Conservation (phyloP, 2,113 vertebrate species). For the Vicugna pacos region DNA sequence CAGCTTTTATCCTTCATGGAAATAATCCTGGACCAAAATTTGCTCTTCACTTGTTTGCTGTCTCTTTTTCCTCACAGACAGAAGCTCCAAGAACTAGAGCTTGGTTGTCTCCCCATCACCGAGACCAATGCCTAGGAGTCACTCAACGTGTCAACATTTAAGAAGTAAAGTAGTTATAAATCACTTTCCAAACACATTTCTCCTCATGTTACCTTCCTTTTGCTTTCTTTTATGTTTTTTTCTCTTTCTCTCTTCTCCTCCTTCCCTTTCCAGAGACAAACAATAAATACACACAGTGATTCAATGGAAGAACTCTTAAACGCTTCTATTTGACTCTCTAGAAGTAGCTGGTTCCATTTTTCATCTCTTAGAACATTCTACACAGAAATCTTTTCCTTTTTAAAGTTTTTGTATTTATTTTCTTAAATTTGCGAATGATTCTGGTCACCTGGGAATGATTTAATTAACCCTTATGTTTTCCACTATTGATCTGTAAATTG, state of each 20-base stretch:
- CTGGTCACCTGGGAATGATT: not conserved
- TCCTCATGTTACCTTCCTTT: not conserved
- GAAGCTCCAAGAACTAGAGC: not conserved
- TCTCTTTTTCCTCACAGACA: not conserved
- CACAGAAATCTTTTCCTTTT: not conserved
- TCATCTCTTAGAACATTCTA: not conserved
- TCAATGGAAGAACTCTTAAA: not conserved
- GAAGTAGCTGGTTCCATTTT: not conserved
- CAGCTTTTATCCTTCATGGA: not conserved
- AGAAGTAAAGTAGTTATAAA: not conserved
- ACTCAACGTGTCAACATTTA: not conserved
- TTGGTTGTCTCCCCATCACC: not conserved
- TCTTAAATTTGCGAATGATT: conserved; percentile 54
- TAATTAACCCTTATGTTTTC: conserved; percentile 20
- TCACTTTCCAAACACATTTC: conserved; percentile 11
- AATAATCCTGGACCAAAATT: not conserved
- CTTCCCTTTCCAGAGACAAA: conserved; percentile 2
- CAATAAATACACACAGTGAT: not conserved
- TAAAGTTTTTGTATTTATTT: conserved; percentile 35
- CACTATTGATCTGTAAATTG: conserved; percentile 40
- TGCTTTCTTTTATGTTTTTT: not conserved
- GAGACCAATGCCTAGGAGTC: not conserved
- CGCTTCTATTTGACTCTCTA: not conserved
- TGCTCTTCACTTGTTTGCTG: not conserved
- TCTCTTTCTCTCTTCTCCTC: not conserved